These are phyloP conservation scores for Eulacestoma nigropectus DNA, from an alignment of 2,113 vertebrate species.

Conservation along the genomic window DNA sequence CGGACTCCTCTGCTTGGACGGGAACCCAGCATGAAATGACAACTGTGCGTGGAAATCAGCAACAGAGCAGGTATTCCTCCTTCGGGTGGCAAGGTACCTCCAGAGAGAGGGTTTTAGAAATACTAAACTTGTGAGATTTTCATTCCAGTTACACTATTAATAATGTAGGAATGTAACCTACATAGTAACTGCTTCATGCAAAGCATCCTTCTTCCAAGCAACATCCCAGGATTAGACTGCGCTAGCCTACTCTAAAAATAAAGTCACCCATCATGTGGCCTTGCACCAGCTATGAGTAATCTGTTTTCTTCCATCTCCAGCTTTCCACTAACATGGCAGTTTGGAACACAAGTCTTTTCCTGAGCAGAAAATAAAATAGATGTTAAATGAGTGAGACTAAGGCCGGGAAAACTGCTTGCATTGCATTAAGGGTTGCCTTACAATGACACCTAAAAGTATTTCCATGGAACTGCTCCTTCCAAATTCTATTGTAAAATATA, in stretches of 20 bases:
- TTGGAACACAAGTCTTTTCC: background rate
- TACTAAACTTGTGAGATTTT: background rate
- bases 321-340: background rate
- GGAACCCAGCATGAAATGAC: background rate
- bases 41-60: background rate
- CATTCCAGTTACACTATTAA: background rate
- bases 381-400: background rate
- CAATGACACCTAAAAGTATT: background rate
- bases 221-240: background rate
- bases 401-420: background rate
- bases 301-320: constrained; percentile 12
- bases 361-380: background rate
- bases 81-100: background rate
- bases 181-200: background rate
- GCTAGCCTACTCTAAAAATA: constrained; percentile 20
- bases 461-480: background rate
- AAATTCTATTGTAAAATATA: background rate
- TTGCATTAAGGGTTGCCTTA: background rate
- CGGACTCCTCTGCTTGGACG: background rate
- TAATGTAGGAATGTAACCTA: background rate
- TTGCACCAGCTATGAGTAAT: constrained; percentile 11
- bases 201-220: background rate
- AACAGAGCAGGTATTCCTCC: background rate
- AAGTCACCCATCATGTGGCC: constrained; percentile 18
- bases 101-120: background rate